A percentile compares a stretch with the other conserved stretches of the same genome.
Conservation (phyloP, 2,888 invertebrate species). For the Pomacea canaliculata region DNA sequence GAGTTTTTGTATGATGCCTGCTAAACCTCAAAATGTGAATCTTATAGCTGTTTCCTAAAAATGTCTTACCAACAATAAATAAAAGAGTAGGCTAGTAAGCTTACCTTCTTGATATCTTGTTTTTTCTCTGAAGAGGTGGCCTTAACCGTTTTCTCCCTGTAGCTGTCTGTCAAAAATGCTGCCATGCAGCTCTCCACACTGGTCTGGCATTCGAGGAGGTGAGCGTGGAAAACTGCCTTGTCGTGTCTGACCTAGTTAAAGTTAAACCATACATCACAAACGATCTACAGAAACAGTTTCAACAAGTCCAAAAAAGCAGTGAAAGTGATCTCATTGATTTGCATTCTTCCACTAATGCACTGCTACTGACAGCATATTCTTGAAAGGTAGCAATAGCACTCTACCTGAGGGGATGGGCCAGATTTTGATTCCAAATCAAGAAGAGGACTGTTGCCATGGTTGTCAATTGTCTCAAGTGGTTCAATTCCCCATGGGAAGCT, state of each 20-base stretch:
- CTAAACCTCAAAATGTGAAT: too few relatives aligned
- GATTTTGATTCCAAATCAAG: constrained; percentile 22
- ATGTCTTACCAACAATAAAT: too few relatives aligned
- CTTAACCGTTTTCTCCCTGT: constrained; percentile 37
- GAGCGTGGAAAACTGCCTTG: constrained; percentile 34
- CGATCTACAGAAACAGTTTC: too few relatives aligned
- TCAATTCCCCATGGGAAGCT: constrained; percentile 58
- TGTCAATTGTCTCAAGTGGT: constrained; percentile 51
- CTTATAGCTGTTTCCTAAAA: too few relatives aligned
- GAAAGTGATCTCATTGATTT: not conserved
- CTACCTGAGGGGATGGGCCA: constrained; percentile 24
- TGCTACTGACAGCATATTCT: not conserved
- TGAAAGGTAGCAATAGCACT: not conserved
- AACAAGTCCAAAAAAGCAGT: too few relatives aligned
- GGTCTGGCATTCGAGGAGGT: constrained; percentile 49
- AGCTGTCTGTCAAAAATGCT: constrained; percentile 53
- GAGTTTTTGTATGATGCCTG: too few relatives aligned
- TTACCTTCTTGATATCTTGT: constrained; percentile 19
- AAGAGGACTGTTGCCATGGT: constrained; percentile 43
- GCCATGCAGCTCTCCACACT: constrained; percentile 52
- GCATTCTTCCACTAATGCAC: not conserved
- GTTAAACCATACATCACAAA: not conserved
- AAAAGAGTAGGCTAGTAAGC: not conserved
- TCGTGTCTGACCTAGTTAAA: constrained; percentile 22
- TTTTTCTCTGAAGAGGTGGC: constrained; percentile 12